Base-by-base conservation (phyloP, 1,140 invertebrate species). In the Meloidogyne exigua region DNA sequence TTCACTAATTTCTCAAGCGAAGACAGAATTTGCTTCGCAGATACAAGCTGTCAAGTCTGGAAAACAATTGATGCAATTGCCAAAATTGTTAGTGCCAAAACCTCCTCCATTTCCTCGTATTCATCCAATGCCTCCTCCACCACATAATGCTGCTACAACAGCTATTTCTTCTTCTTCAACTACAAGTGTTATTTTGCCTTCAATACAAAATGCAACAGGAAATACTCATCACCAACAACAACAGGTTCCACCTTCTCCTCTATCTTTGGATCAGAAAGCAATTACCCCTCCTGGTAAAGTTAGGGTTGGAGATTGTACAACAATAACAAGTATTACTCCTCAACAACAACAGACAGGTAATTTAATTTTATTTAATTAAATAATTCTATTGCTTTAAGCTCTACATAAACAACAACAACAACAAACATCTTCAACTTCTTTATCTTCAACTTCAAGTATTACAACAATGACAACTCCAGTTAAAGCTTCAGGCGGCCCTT, bases 1-100 rank as follows among this genome's bases (percentile, higher is more conserved):
- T 0, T 23, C 36, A 21, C 69, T 82, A 18, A 80, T 82, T 57
- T 42, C 18, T 11, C 80, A 84, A 57, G 63, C 79, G 23, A 80
- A 79, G 36, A 69, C 72, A n/a, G 81, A 82, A 32, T 75, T 76
- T 28, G 4, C 28, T n/a, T 39, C 39, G 13, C 77, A 84, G n/a
- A 84, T 82, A n/a, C 68, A 77, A 36, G 36, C 82, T 32, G 28
- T 82, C 26, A 80, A 73, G 36, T 49, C 36, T 13, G 81, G 81
- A 1, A 82, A 82, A 76, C 70, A 77, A 18, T 83, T 84, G 15
- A 75, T 74, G 23, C 80, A 80, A 75, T 32, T 82, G 82, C 78
- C 78, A 13, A 80, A 81, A 25, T 66, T 84, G n/a, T 63, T 69
- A 39, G 74, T 82, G 32, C 78, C 81, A 7, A 84, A 83, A 64